These are phyloP conservation scores for Rhyzopertha dominica DNA, from an alignment of 1,140 invertebrate species.

Conservation along the genomic window DNA sequence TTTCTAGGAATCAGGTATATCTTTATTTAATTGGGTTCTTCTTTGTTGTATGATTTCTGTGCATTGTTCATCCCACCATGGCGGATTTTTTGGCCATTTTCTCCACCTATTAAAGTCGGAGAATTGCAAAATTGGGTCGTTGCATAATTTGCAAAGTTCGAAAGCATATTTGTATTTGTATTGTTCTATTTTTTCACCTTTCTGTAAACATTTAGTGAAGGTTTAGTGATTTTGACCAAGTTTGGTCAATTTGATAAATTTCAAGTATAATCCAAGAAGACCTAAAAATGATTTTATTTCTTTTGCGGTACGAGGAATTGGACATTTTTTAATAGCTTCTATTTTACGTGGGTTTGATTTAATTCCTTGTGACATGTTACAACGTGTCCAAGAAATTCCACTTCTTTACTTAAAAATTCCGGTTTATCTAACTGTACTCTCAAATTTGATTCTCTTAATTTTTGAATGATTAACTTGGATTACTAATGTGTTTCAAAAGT, in stretches of 20 bases:
- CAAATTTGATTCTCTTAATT: constrained; percentile 19
- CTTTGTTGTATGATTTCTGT: too few relatives aligned
- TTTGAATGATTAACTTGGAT: constrained; percentile 11
- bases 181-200: constrained; percentile 14
- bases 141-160: constrained; percentile 11
- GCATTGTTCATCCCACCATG: too few relatives aligned
- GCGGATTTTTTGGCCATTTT: too few relatives aligned
- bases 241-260: constrained; percentile 24
- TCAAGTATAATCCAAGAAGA: constrained; percentile 14
- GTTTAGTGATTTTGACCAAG: constrained; percentile 24
- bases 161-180: constrained; percentile 14
- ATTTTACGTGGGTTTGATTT: constrained; percentile 21
- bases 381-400: constrained; percentile 18
- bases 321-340: constrained; percentile 19
- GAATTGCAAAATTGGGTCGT: constrained; percentile 26
- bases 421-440: constrained; percentile 26
- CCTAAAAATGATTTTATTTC: constrained; percentile 14
- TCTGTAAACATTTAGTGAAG: constrained; percentile 22
- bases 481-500: constrained; percentile 38
- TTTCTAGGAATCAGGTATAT: too few relatives aligned
- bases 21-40: too few relatives aligned
- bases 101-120: constrained; percentile 32
- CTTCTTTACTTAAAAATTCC: constrained; percentile 16
- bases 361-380: constrained; percentile 21
- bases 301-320: constrained; percentile 18